phyloP scores from a whole-genome alignment of 2,113 vertebrate genomes.

The Odontesthes bonariensis region DNA sequence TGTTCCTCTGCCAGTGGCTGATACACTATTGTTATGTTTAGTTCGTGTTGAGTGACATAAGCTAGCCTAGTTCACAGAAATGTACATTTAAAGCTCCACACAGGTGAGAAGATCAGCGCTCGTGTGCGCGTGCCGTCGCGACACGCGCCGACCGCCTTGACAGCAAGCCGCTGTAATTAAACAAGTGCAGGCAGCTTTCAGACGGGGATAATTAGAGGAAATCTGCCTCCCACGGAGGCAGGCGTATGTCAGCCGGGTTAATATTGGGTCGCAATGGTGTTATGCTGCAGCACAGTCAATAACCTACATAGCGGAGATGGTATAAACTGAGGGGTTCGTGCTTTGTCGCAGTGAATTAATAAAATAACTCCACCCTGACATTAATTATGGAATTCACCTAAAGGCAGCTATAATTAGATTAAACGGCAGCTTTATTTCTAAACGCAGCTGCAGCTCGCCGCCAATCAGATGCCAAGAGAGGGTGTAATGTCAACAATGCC shows the following conservation, averaged over 20 bases:
- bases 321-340: background rate
- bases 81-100: constrained; percentile 3
- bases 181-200: background rate
- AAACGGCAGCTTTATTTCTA: no score
- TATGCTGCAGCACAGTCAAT: background rate
- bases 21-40: background rate
- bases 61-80: background rate
- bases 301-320: constrained; percentile 12
- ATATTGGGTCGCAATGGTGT: constrained; percentile 1
- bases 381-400: no score
- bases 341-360: constrained; percentile 15
- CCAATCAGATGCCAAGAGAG: background rate
- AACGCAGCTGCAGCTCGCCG: background rate
- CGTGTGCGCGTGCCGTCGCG: background rate
- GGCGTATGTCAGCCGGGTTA: accelerated
- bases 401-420: no score
- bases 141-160: background rate
- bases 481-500: background rate
- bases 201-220: background rate
- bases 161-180: background rate
- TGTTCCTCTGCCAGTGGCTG: background rate
- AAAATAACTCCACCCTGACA: background rate
- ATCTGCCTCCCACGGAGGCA: background rate
- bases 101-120: constrained; percentile 28
- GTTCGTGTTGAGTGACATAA: background rate